Conservation (phyloP, 2,797 vertebrate genomes). For the Okamejei kenojei region DNA sequence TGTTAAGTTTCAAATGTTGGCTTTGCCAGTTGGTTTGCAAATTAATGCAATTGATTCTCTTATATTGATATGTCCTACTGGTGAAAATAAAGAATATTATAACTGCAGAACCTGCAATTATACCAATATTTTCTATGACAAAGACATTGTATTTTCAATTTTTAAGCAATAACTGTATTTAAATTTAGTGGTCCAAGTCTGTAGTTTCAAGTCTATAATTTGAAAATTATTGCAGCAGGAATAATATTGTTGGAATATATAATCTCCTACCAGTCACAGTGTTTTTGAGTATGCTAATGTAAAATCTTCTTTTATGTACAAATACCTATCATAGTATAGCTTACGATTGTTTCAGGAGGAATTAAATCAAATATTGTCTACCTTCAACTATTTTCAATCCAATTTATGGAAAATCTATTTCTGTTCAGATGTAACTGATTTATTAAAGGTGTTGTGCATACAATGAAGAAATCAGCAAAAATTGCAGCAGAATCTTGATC, state of each 20-base stretch:
- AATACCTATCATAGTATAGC: not conserved
- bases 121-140: not conserved
- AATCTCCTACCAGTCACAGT: not conserved
- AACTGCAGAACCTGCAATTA: not conserved
- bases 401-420: not conserved
- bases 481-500: too few relatives aligned
- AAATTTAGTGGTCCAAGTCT: not conserved
- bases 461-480: not conserved
- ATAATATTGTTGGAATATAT: not conserved
- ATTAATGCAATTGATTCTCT: not conserved
- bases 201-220: not conserved
- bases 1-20: not conserved
- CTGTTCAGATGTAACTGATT: not conserved
- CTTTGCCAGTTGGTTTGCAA: not conserved
- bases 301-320: not conserved
- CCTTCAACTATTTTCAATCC: not conserved
- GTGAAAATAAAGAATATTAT: not conserved
- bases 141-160: not conserved
- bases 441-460: not conserved
- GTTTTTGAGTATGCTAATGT: not conserved
- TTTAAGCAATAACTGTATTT: not conserved
- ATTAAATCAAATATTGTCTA: not conserved
- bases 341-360: not conserved
- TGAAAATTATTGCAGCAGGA: not conserved
- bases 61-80: not conserved